Conservation (phyloP, 2,888 invertebrate species). For the Papilio demoleus region DNA sequence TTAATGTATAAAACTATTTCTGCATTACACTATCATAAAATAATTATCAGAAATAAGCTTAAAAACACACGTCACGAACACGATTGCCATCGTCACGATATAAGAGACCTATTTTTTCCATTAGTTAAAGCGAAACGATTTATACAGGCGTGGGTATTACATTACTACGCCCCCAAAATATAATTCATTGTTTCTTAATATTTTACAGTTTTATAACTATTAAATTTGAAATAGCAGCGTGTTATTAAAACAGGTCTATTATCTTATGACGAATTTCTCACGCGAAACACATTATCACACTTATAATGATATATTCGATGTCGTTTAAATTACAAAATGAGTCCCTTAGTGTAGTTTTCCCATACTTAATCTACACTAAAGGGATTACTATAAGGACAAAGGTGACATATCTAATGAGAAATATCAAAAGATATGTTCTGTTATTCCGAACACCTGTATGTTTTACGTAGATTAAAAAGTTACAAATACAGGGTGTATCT, state of each 20-base stretch:
- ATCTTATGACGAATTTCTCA: background rate
- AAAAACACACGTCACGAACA: constrained; percentile 5
- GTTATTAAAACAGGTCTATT: background rate
- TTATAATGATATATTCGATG: background rate
- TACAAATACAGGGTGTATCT: background rate
- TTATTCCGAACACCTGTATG: background rate
- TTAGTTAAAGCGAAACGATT: background rate
- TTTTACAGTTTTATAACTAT: background rate
- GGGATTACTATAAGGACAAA: too few species aligned
- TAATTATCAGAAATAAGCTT: background rate
- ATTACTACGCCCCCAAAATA: too few species aligned
- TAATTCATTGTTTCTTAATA: too few species aligned
- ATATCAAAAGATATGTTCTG: too few species aligned
- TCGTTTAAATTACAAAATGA: background rate
- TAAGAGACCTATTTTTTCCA: background rate
- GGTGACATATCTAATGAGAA: too few species aligned
- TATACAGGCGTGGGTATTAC: too few species aligned
- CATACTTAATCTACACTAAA: background rate
- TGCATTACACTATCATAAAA: background rate
- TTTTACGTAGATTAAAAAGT: background rate
- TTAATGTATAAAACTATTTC: background rate
- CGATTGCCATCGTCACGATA: background rate
- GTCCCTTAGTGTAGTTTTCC: background rate
- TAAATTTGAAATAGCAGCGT: too few species aligned
- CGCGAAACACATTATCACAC: background rate